These are phyloP conservation scores for Eilema depressum DNA, from an alignment of 2,888 invertebrate species.

Conservation along the genomic window DNA sequence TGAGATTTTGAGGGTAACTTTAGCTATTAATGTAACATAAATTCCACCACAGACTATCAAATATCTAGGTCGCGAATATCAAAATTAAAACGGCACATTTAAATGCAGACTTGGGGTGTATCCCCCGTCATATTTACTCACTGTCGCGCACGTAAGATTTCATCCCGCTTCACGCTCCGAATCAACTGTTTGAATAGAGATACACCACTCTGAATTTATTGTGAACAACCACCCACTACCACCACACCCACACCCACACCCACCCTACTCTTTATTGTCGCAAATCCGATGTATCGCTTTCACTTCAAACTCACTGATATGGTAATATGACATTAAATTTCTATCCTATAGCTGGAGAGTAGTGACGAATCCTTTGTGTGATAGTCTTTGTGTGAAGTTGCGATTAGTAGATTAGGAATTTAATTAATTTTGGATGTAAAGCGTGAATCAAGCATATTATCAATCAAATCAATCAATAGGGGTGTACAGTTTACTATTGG, in stretches of 20 bases:
- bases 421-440: conserved; percentile 22
- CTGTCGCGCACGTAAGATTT: conserved; percentile 78
- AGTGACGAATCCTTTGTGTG: conserved; percentile 56
- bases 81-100: conserved; percentile 45
- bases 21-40: too few species aligned
- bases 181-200: conserved; percentile 86
- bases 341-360: conserved; percentile 65
- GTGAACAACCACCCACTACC: conserved; percentile 63
- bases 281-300: conserved; percentile 84
- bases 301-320: conserved; percentile 80
- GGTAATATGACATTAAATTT: conserved; percentile 85
- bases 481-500: not conserved
- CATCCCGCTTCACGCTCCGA: conserved; percentile 74
- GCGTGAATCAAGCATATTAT: not conserved
- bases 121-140: conserved; percentile 73
- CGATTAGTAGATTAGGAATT: conserved; percentile 27
- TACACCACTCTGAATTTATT: conserved; percentile 83
- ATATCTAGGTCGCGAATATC: conserved; percentile 26
- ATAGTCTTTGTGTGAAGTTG: conserved; percentile 40
- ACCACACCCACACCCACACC: too few species aligned
- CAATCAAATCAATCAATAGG: not conserved
- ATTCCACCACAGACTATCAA: not conserved
- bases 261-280: conserved; percentile 70
- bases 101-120: conserved; percentile 41
- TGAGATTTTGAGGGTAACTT: too few species aligned